Evolutionary conservation across 2,113 vertebrate species (phyloP).

Genomic region (Speoplatyrhinus poulsoni): DNA sequence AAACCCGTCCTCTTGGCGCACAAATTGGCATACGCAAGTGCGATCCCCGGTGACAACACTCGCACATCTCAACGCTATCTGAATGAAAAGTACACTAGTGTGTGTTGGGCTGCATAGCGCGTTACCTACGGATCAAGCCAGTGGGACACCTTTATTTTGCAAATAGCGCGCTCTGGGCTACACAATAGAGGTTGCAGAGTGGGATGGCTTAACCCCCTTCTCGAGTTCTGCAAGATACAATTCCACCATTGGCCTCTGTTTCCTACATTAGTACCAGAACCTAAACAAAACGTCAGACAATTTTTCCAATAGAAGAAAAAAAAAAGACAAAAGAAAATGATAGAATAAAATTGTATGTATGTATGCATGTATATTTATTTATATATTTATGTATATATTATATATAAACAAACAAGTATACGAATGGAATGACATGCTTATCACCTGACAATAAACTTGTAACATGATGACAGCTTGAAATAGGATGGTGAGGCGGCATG

Average conservation of each 20-base stretch:
- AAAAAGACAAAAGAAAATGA: no score
- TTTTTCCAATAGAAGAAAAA: background rate
- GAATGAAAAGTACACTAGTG: background rate
- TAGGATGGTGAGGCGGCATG: background rate
- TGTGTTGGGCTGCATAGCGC: constrained; percentile 19
- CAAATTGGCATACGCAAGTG: background rate
- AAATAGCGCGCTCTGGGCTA: constrained; percentile 54
- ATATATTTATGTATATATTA: no score
- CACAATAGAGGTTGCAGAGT: constrained; percentile 63
- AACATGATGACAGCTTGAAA: background rate
- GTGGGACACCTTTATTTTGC: constrained; percentile 60
- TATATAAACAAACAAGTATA: no score
- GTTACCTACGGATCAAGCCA: constrained; percentile 4
- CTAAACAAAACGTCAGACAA: background rate
- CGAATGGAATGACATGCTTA: no score
- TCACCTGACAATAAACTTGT: background rate
- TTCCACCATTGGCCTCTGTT: background rate
- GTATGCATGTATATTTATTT: no score
- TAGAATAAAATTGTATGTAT: no score
- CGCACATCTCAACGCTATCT: constrained; percentile 25
- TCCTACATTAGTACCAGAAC: background rate
- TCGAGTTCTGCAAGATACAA: background rate
- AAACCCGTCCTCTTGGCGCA: constrained; percentile 7
- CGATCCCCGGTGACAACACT: background rate
- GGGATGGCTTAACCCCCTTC: constrained; percentile 42